A percentile compares a stretch with the other conserved stretches of the same genome.
phyloP scores from a whole-genome alignment of 2,113 vertebrate genomes.

The Martes martes region DNA sequence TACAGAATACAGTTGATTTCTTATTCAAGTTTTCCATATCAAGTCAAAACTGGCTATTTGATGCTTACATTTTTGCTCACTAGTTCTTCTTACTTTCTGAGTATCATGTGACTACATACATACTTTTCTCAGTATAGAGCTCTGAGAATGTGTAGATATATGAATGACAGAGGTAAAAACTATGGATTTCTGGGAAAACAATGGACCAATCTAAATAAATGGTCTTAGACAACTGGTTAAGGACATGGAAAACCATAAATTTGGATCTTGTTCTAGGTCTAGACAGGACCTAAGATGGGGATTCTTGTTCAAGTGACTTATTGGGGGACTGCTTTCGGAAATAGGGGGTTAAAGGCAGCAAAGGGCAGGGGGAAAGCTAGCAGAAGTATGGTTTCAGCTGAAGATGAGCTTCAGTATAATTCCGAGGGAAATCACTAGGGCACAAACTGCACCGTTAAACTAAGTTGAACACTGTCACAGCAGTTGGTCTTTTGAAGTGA shows the following conservation, averaged over 20 bases:
- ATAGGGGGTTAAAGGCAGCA: background rate
- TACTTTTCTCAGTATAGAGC: background rate
- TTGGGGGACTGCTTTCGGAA: background rate
- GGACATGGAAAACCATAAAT: background rate
- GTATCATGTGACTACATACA: background rate
- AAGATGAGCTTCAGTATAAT: background rate
- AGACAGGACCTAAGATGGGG: background rate
- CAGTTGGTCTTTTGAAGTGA: background rate
- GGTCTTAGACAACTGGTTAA: background rate
- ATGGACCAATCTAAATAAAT: background rate
- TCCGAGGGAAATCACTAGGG: background rate
- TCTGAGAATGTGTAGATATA: background rate
- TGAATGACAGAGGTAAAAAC: background rate
- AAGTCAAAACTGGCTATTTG: background rate
- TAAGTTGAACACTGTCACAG: background rate
- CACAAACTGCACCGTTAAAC: background rate
- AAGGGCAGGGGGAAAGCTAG: background rate
- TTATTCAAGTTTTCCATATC: background rate
- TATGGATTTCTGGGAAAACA: background rate
- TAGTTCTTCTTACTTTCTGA: background rate
- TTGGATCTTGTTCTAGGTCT: background rate
- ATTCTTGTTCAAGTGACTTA: background rate
- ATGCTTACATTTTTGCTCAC: background rate
- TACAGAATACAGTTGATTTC: slow-evolving; percentile 2
- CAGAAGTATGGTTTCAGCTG: background rate